phyloP scores from a whole-genome alignment of 2,888 invertebrate species.

The Andrena hattorfiana region DNA sequence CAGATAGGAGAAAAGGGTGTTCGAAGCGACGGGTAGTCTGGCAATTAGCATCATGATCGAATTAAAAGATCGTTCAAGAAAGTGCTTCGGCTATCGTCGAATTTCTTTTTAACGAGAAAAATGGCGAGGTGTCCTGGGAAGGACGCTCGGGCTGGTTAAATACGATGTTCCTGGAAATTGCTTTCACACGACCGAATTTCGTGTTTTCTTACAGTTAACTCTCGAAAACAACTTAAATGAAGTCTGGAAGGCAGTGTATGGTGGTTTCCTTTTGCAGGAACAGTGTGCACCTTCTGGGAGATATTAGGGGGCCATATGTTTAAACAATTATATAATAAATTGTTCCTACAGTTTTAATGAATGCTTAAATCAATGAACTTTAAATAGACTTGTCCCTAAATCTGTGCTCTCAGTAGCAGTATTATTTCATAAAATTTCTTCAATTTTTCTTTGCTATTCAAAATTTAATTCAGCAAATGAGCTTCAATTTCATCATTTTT shows the following conservation, averaged over 20 bases:
- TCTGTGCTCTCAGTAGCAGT: too few species aligned
- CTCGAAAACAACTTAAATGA: constrained; percentile 47
- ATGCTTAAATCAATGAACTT: not conserved
- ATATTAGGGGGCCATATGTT: constrained; percentile 12
- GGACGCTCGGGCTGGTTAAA: constrained; percentile 22
- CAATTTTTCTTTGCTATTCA: too few species aligned
- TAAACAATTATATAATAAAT: constrained; percentile 7
- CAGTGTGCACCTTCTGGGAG: constrained; percentile 18
- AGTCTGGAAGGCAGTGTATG: constrained; percentile 20
- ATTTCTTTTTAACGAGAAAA: constrained; percentile 52
- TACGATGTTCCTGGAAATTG: constrained; percentile 48
- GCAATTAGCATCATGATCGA: not conserved
- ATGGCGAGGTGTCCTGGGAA: constrained; percentile 25
- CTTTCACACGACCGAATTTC: constrained; percentile 50
- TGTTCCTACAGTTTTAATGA: not conserved
- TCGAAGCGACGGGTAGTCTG: not conserved
- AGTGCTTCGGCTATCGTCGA: not conserved
- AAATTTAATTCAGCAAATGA: too few species aligned
- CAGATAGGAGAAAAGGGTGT: too few species aligned
- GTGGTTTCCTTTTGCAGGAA: constrained; percentile 8
- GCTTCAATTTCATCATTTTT: too few species aligned
- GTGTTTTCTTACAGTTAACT: constrained; percentile 28
- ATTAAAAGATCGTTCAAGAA: constrained; percentile 6
- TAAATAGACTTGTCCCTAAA: too few species aligned
- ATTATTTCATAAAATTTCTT: too few species aligned